These are phyloP conservation scores for Actinemys pallida DNA, from an alignment of 2,113 vertebrate genomes.

Conservation along the genomic window DNA sequence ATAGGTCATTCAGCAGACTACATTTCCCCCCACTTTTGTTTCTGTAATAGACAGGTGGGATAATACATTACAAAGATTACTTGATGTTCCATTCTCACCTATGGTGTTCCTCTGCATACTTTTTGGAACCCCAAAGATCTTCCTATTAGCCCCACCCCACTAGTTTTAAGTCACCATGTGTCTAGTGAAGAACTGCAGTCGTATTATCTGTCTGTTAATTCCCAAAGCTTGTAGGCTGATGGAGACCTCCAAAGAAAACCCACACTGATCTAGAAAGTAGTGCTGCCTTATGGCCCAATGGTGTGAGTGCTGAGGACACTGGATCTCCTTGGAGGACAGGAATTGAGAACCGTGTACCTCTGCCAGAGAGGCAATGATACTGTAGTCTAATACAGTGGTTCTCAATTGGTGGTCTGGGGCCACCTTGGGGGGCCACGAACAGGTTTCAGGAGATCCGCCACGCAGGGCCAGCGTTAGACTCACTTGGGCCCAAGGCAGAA, in stretches of 20 bases:
- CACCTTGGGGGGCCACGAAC: too few species aligned
- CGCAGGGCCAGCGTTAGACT: too few species aligned
- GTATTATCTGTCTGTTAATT: background rate
- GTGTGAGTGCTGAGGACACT: background rate
- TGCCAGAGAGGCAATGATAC: background rate
- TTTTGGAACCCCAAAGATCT: background rate
- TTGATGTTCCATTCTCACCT: background rate
- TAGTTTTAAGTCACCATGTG: background rate
- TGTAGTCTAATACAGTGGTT: background rate
- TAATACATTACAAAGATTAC: background rate
- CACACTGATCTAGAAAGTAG: background rate
- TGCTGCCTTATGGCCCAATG: background rate
- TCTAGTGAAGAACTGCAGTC: constrained; percentile 29
- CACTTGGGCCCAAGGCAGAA: too few species aligned
- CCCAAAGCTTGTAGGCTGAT: background rate
- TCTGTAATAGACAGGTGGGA: constrained; percentile 25
- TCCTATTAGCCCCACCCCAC: background rate
- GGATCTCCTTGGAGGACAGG: background rate
- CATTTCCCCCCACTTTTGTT: background rate
- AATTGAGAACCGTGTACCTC: background rate
- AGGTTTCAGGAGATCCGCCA: too few species aligned
- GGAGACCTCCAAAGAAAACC: background rate
- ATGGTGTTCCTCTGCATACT: background rate
- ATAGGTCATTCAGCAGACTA: constrained; percentile 15
- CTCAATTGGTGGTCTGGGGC: too few species aligned